Percentiles rank a stretch among this genome's conserved stretches.
phyloP scores from a whole-genome alignment of 2,113 vertebrate genomes.

The Propithecus coquereli region DNA sequence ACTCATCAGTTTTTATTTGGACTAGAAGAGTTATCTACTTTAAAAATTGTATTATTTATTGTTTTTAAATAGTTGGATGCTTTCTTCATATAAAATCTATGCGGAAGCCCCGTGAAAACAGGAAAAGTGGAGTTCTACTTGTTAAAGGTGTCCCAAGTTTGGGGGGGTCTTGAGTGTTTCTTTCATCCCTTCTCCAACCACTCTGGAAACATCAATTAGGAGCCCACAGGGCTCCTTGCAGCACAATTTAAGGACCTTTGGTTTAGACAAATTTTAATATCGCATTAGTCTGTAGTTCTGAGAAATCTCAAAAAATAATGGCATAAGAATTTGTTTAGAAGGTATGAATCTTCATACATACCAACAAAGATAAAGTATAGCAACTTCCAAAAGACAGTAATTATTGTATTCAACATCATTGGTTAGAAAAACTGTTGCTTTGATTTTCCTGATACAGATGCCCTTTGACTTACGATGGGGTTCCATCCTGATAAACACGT shows the following conservation, averaged over 20 bases:
- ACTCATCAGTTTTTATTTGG: slow-evolving; percentile 1
- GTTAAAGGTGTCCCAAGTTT: background rate
- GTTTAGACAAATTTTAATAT: background rate
- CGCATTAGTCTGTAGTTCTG: background rate
- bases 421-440: background rate
- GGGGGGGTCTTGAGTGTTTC: background rate
- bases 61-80: background rate
- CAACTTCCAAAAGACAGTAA: background rate
- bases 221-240: background rate
- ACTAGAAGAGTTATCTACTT: background rate
- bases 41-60: background rate
- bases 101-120: background rate
- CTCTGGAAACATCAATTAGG: background rate
- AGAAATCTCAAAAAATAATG: background rate
- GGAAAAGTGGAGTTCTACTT: background rate
- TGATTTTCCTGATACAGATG: background rate
- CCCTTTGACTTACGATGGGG: background rate
- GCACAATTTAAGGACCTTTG: background rate
- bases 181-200: background rate
- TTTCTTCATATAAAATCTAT: background rate
- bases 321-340: background rate
- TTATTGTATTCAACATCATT: background rate
- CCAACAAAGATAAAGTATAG: background rate
- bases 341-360: background rate
- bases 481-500: background rate